Conservation (phyloP, 2,113 vertebrate species). For the Glaucomys volans region DNA sequence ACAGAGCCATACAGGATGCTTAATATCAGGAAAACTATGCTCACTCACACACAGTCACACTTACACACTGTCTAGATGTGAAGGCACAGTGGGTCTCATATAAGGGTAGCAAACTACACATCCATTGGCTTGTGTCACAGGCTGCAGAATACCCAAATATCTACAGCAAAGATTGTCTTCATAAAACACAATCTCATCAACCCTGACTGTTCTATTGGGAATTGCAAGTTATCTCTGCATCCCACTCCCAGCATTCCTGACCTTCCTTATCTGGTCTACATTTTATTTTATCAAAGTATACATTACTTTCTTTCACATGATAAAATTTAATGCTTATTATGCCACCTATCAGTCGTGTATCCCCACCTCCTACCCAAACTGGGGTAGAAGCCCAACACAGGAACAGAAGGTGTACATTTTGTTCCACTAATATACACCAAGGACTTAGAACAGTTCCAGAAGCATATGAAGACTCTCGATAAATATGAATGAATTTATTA, state of each 20-base stretch:
- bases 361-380: not conserved
- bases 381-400: not conserved
- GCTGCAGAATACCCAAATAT: not conserved
- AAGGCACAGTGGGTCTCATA: not conserved
- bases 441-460: not conserved
- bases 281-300: slow-evolving; percentile 17
- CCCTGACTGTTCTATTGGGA: not conserved
- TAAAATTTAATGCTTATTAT: not conserved
- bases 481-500: not conserved
- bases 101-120: not conserved
- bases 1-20: not conserved
- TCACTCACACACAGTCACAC: not conserved
- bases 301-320: not conserved
- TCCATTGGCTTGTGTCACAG: not conserved
- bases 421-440: not conserved
- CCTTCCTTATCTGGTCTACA: not conserved
- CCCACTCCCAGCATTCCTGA: not conserved
- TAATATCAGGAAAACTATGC: not conserved
- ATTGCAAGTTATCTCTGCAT: not conserved
- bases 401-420: not conserved
- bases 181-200: not conserved
- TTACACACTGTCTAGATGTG: not conserved
- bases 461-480: not conserved
- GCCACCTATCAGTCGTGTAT: not conserved
- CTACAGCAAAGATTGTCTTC: not conserved